Evolutionary conservation across 1,140 invertebrate species (phyloP), one percentile per base, ranked within the genome.

Genomic region (Drosophila nannoptera): DNA sequence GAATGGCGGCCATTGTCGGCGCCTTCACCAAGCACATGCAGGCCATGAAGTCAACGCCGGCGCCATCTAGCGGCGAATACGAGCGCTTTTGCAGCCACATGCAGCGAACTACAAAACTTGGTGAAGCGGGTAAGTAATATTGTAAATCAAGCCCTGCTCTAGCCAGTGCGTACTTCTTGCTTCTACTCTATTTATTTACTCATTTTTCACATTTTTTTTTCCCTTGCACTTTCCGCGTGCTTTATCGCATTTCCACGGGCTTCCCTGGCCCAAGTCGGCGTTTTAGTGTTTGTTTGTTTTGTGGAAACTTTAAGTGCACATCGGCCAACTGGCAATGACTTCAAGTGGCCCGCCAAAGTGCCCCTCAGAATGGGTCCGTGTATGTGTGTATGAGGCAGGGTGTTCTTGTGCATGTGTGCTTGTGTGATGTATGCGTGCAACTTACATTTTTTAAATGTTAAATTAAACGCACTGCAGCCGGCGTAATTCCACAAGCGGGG

Each of bases 11-110:
- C 58, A 89, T 89, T 71, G 88, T 89, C 43, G 83, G 83, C 8
- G 88, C 88, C 7, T 89, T 89, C 33, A 89, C 87, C 54, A 89
- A 86, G 56, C 88, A 89, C 69, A 89, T 89, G 88, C 73, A 78
- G 75, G 74, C 83, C 5, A 87, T 88, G 66, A 89, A 89, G 43
- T 40, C 53, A 8, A 14, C 62, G n/a, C 63, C 55, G 67, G 48
- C 81, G 81, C 77, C 82, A 66, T 63, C 77, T 71, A 78, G 67
- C 72, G 75, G 88, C 32, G 88, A 89, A 62, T 89, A 88, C 58
- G 83, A 88, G 70, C 73, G 71, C 64, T 89, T 89, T 58, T 87
- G 87, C 64, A 72, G 71, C 56, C 88, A 89, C 52, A 88, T 89
- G 88, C 88, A 89, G 54, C 76, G 73, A 72, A 86, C 80, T 50